Conservation (phyloP, 2,113 vertebrate genomes). For the Myanophis thanlyinensis region DNA sequence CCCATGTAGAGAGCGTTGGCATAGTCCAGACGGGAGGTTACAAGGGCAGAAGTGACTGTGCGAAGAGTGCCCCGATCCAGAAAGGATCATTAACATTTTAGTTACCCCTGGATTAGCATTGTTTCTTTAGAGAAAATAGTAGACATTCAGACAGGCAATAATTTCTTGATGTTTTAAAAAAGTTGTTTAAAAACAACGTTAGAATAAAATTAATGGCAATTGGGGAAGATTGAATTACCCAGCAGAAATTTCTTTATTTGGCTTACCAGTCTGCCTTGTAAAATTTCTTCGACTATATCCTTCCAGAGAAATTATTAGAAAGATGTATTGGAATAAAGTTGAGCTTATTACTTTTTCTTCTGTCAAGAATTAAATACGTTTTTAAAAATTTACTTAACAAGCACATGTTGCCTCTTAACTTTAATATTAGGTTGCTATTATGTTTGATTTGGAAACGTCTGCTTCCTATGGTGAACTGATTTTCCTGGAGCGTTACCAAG, state of each 20-base stretch:
- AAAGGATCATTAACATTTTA: neutral
- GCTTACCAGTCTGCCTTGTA: neutral
- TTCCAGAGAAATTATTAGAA: neutral
- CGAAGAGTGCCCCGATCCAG: no score
- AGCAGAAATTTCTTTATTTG: neutral
- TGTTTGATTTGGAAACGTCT: constrained; percentile 83
- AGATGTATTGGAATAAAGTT: neutral
- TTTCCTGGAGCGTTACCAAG: constrained; percentile 91
- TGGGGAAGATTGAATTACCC: neutral
- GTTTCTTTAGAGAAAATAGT: neutral
- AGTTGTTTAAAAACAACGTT: neutral
- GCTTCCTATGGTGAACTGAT: constrained; percentile 83
- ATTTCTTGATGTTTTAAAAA: neutral
- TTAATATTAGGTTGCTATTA: constrained; percentile 81
- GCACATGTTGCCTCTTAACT: rapidly evolving
- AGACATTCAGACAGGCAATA: no score
- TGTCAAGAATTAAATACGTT: neutral
- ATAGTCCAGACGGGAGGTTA: no score
- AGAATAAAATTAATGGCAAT: neutral
- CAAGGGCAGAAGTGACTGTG: no score
- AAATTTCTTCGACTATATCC: neutral
- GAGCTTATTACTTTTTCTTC: neutral
- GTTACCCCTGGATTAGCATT: neutral
- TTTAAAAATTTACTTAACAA: neutral
- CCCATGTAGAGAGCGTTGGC: no score